Evolutionary conservation across 2,888 invertebrate species (phyloP).

Genomic region (Clivina fossor): DNA sequence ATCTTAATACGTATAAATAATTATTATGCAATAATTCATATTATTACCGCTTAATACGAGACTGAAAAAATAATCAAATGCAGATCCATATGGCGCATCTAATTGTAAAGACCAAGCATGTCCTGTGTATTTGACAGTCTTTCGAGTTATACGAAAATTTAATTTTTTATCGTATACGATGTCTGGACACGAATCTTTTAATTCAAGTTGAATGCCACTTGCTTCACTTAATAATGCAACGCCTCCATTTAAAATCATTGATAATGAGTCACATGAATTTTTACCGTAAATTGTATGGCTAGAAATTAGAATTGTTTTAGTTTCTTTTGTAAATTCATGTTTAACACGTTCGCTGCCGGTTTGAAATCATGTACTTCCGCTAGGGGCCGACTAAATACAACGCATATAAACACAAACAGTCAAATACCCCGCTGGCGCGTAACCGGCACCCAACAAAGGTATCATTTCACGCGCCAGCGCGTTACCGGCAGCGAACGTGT

Average conservation of each 20-base stretch:
- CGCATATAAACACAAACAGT: too few species aligned
- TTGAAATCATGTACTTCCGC: too few species aligned
- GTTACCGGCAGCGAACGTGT: too few species aligned
- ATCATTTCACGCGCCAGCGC: too few species aligned
- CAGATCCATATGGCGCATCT: conserved; percentile 27
- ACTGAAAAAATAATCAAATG: conserved; percentile 29
- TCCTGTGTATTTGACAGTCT: conserved; percentile 27
- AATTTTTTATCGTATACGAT: background rate
- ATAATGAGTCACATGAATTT: conserved; percentile 32
- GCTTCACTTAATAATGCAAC: conserved; percentile 36
- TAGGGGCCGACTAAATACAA: too few species aligned
- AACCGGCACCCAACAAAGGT: too few species aligned
- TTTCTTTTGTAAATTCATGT: too few species aligned
- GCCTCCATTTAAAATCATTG: conserved; percentile 25
- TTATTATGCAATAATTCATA: too few species aligned
- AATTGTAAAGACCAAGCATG: conserved; percentile 34
- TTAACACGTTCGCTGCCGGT: too few species aligned
- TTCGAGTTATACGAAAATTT: conserved; percentile 31
- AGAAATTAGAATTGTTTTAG: too few species aligned
- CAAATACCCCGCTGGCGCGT: too few species aligned
- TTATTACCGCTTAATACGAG: conserved; percentile 23
- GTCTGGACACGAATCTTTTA: conserved; percentile 26
- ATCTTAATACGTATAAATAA: too few species aligned
- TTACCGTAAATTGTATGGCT: conserved; percentile 20
- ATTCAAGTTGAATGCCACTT: conserved; percentile 33